Evolutionary conservation across 2,113 vertebrate species (phyloP).

Genomic region (Cheilinus undulatus): DNA sequence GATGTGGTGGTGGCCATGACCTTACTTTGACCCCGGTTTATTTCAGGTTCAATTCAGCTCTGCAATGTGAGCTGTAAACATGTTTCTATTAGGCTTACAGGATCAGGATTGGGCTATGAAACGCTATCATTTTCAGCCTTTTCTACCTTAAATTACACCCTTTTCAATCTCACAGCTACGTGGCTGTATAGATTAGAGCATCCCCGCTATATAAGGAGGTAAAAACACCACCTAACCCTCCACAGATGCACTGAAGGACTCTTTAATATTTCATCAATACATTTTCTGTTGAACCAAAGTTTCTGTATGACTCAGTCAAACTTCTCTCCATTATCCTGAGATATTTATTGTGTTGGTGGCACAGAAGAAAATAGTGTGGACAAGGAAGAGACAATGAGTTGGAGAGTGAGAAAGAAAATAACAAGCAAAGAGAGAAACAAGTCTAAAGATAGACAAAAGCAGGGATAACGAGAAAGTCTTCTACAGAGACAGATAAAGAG

Average conservation of each 20-base stretch:
- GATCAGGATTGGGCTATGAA: neutral
- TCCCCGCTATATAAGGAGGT: too few relatives aligned
- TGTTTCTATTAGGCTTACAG: neutral
- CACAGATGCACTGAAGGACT: too few relatives aligned
- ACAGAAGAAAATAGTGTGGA: neutral
- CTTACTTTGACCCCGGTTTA: neutral
- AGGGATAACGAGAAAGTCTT: conserved; percentile 13
- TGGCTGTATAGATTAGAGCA: neutral
- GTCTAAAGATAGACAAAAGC: neutral
- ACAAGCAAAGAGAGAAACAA: neutral
- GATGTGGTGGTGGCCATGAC: neutral
- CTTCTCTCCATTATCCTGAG: neutral
- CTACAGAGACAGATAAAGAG: conserved; percentile 32
- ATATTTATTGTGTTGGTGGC: neutral
- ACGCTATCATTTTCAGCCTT: neutral
- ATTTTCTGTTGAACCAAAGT: neutral
- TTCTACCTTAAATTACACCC: neutral
- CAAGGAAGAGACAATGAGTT: conserved; percentile 11
- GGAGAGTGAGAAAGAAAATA: neutral
- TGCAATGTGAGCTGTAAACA: neutral
- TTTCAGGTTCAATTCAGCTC: neutral
- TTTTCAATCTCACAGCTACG: conserved; percentile 8
- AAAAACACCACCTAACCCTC: too few relatives aligned
- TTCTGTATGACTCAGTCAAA: neutral
- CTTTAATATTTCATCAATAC: too few relatives aligned